Base-by-base conservation (phyloP, 2,797 vertebrate genomes). In the Uromys caudimaculatus region DNA sequence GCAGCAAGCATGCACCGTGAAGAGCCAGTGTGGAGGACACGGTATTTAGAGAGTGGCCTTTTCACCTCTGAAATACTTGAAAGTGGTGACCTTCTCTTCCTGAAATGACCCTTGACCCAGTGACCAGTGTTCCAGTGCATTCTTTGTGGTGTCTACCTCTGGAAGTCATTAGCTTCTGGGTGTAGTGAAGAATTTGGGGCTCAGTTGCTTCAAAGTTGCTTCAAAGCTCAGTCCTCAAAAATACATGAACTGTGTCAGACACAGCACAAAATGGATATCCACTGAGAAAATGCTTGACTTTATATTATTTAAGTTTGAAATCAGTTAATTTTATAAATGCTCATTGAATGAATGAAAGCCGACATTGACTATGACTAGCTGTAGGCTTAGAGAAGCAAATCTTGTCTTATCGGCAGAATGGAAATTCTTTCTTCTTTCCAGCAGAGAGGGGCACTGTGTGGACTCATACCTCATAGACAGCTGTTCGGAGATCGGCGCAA, bases 81-180 rank as follows among this genome's bases (percentile, higher is more conserved):
- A 97, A 89, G 87, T 77, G 81, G 76, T 95, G 92, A 95, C 94
- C 93, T 94, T 88, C 76, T 92, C 76, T 92, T 92, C 85, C 85
- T 94, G 95, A 95, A 71, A 9, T 81, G 92, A 90, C 91, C 92
- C 87, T 92, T 96, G 97, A 95, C 97, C 76, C 8, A 67, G 50
- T 75, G 82, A 81, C 95, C 96, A 94, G 69, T 27, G 91, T 95
- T 90, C 76, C 92, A 35, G 35, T 82, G 95, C 90, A 85, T 90
- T 96, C 83, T 83, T 91, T 89, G 62, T 91, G 50, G 23, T 4
- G 44, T 60, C 52, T 54, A 11, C 60, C 94, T 96, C 98, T 97
- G 97, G 96, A 97, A 97, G 67, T 95, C 94, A 96, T 97, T 97
- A 97, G 93, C 82, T 90, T 69, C 58, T 62, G 82, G 82, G 77